These are phyloP conservation scores for Malacosoma neustria DNA, from an alignment of 2,888 invertebrate genomes.

Conservation along the genomic window DNA sequence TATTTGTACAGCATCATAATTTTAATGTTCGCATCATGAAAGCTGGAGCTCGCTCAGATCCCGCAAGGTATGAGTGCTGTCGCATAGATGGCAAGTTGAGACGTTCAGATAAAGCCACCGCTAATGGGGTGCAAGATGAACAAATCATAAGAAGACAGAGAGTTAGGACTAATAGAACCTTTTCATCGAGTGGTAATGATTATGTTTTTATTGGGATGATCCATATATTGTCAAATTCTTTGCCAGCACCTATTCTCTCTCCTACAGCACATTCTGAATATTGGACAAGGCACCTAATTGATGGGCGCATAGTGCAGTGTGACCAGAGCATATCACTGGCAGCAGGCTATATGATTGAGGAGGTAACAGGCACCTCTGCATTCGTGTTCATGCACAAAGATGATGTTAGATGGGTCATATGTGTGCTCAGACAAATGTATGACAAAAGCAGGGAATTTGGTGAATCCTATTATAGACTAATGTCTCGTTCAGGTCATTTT, in stretches of 20 bases:
- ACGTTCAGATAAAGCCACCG: slow-evolving; percentile 73
- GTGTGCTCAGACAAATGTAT: slow-evolving; percentile 92
- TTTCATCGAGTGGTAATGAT: slow-evolving; percentile 76
- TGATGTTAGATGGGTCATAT: slow-evolving; percentile 91
- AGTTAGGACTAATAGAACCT: slow-evolving; percentile 66
- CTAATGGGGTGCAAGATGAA: slow-evolving; percentile 65
- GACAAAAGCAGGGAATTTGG: slow-evolving; percentile 88
- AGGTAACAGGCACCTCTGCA: slow-evolving; percentile 90
- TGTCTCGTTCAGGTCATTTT: slow-evolving; percentile 87
- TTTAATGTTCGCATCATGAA: slow-evolving; percentile 77
- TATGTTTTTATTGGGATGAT: slow-evolving; percentile 83
- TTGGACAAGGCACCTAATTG: slow-evolving; percentile 90
- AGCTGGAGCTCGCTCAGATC: slow-evolving; percentile 82
- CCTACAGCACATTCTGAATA: slow-evolving; percentile 86
- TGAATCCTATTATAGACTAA: slow-evolving; percentile 88
- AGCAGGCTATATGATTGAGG: slow-evolving; percentile 91
- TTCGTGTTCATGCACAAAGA: slow-evolving; percentile 93
- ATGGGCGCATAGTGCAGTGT: slow-evolving; percentile 91
- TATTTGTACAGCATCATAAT: slow-evolving; percentile 67
- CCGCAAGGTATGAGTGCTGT: slow-evolving; percentile 81
- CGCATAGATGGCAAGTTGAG: slow-evolving; percentile 79
- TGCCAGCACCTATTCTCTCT: slow-evolving; percentile 76
- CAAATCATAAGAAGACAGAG: slow-evolving; percentile 64
- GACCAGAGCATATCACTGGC: slow-evolving; percentile 93
- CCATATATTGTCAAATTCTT: slow-evolving; percentile 72